Evolutionary conservation across 2,113 vertebrate species (phyloP).

Genomic region (Piliocolobus tephrosceles): DNA sequence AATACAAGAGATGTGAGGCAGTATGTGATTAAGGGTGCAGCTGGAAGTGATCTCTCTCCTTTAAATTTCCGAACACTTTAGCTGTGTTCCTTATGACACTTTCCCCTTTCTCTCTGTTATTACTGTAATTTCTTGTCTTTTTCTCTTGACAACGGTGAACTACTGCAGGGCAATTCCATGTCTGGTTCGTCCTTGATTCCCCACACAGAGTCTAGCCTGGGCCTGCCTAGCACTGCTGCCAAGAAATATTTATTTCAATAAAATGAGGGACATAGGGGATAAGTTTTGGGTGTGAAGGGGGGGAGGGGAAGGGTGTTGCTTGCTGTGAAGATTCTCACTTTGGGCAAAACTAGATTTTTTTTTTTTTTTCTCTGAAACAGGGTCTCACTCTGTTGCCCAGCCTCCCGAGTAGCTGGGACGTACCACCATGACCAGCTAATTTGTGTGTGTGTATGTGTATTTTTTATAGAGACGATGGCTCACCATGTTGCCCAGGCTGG

Average conservation of each 20-base stretch:
- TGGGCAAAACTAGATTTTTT: not conserved
- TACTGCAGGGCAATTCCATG: not conserved
- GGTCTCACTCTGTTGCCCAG: too few relatives aligned
- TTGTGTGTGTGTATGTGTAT: too few relatives aligned
- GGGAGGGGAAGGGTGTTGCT: not conserved
- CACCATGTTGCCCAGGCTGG: too few relatives aligned
- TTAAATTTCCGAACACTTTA: not conserved
- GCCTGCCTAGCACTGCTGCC: not conserved
- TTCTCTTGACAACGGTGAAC: not conserved
- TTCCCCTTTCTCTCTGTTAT: not conserved
- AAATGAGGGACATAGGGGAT: not conserved
- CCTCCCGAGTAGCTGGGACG: too few relatives aligned
- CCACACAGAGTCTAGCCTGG: not conserved
- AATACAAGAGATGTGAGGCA: not conserved
- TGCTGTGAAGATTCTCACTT: not conserved
- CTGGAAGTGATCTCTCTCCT: not conserved
- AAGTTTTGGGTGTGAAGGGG: not conserved
- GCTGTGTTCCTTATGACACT: not conserved
- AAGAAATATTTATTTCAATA: not conserved
- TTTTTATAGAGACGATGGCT: too few relatives aligned
- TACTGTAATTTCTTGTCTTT: not conserved
- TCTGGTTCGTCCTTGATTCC: not conserved
- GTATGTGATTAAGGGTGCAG: slow-evolving; percentile 10
- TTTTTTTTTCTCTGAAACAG: too few relatives aligned
- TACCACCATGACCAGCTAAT: too few relatives aligned